Evolutionary conservation across 2,888 invertebrate species (phyloP), one percentile per base, ranked within the genome.

Genomic region (Charanyca ferruginea): DNA sequence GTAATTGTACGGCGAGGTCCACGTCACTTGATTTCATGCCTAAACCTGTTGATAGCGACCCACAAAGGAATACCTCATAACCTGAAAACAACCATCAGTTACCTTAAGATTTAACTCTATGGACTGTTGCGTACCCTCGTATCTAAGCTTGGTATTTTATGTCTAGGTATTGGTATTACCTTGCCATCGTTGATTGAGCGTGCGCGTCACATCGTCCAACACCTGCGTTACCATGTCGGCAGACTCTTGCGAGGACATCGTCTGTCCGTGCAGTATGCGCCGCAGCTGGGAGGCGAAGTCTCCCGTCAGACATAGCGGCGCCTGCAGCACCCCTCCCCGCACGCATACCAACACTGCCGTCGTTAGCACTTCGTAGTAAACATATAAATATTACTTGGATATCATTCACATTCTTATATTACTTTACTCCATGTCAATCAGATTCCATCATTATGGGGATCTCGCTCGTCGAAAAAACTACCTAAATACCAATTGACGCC

Each of bases 41-140:
- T 13, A 86, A 60, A 0, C 84, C 85, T 3, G 77, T 72, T 6
- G 58, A 67, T 9, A 83, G 51, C 0, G 86, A 83, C 0, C 86
- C 86, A 41, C 65, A 77, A 6, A 69, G 57, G 1, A 22, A 16
- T 7, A 83, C 65, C 49, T 66, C 58, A 18, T 66, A 59, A 18
- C 67, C 86, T 86, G 75, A 0, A 55, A 70, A 23, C 5, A 52
- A 41, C 5, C 41, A 45, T 9, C 11, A 20, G 13, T 11, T 16
- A 16, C 18, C 20, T 2, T n/a, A 7, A 4, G 3, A 0, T 11
- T 8, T 1, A 32, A 8, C 0, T 32, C 9, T 32, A 32, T 11
- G 11, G 32, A 32, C 0, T 32, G 11, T n/a, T n/a, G 32, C 7
- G 11, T 32, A 32, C n/a, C n/a, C n/a, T n/a, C n/a, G n/a, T n/a